Evolutionary conservation across 2,888 invertebrate genomes (phyloP).

Genomic region (Dryocosmus kuriphilus): DNA sequence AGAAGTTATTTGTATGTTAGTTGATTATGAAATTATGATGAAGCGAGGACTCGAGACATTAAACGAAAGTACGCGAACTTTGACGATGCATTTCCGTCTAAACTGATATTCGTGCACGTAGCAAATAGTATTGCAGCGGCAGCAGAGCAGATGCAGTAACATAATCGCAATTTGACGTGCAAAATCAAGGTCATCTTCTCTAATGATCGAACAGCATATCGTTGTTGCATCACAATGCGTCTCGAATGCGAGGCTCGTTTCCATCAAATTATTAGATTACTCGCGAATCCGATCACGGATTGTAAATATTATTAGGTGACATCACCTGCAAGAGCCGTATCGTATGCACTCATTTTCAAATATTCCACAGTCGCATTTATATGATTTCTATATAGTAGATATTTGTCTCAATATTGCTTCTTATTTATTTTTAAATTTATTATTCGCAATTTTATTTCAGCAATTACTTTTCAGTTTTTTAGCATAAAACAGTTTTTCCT

Average conservation of each 20-base stretch:
- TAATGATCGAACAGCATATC: conserved; percentile 64
- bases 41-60: too few species aligned
- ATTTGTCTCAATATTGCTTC: too few species aligned
- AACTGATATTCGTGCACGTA: conserved; percentile 7
- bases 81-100: conserved; percentile 17
- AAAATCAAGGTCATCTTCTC: conserved; percentile 69
- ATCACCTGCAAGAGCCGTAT: conserved; percentile 13
- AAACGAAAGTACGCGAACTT: conserved; percentile 17
- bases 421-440: too few species aligned
- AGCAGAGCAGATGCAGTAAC: conserved; percentile 41
- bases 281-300: conserved; percentile 47
- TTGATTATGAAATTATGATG: too few species aligned
- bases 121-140: not conserved
- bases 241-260: conserved; percentile 55
- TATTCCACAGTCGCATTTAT: too few species aligned
- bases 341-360: not conserved
- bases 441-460: too few species aligned
- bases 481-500: too few species aligned
- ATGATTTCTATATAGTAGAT: not conserved
- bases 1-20: too few species aligned
- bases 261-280: conserved; percentile 66
- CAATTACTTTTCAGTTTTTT: too few species aligned
- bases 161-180: conserved; percentile 66
- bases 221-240: conserved; percentile 64
- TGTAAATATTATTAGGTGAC: conserved; percentile 51